Base-by-base conservation (phyloP, 2,797 vertebrate genomes). In the Gymnopithys bicolor region DNA sequence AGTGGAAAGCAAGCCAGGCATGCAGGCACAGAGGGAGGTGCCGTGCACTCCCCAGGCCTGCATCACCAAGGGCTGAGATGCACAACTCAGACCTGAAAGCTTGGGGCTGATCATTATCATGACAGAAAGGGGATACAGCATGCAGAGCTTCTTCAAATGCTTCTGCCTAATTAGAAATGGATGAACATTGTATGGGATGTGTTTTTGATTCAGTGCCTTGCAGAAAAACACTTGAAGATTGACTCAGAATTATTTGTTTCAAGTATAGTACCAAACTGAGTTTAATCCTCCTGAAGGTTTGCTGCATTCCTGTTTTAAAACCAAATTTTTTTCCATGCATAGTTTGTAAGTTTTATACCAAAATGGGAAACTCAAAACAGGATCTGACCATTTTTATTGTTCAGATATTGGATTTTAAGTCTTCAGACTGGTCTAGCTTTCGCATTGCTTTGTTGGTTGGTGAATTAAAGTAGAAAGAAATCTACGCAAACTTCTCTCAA, bases 41-140 rank as follows among this genome's bases (percentile, higher is more conserved):
- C 24, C 32, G 11, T 37, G n/a, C 2, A 0, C 14, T 56, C 14
- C 11, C 7, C 15, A 43, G n/a, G 46, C 16, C 39, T 10, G 3
- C 19, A 17, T 28, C 22, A 48, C 13, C 2, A 1, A 9, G 13
- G 18, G 3, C 24, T 59, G 22, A 58, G 53, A 67, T 43, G 16
- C n/a, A 66, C 16, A 66, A 49, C 24, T 37, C 64, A 48, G 22
- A 45, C 25, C 51, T 59, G 27, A 23, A 59, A 21, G 24, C 28
- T 56, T 13, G 19, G 23, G 11, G 7, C 33, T 52, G n/a, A 28
- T 17, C 19, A 15, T 2, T 33, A n/a, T 33, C 23, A 1, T 17
- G 33, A n/a, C n/a, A 70, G 27, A 70, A 79, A 55, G 25, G 16
- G 18, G n/a, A 55, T 32, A 41, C 21, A 48, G 32, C 10, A 68